Percentiles rank a stretch among this genome's conserved stretches.
Conservation (phyloP, 92 coral and sea anemone genomes). For the Zoanthus sociatus region DNA sequence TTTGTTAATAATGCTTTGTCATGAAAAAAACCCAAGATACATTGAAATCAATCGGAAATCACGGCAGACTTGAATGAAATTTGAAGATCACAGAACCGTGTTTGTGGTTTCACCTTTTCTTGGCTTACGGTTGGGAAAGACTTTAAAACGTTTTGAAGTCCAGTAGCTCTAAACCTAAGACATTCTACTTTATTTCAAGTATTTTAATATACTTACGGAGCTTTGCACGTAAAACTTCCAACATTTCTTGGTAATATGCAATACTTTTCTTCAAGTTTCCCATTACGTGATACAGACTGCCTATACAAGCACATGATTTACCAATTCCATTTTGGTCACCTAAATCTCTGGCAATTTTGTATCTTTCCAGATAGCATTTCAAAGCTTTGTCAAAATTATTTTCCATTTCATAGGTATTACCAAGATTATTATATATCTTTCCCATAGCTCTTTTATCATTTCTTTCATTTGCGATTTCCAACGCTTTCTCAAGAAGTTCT, state of each 20-base stretch:
- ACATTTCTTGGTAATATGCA: conserved; percentile 83
- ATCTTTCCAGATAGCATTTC: conserved; percentile 78
- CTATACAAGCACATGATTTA: conserved; percentile 86
- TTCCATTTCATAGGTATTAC: conserved; percentile 75
- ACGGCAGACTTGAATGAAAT: too few relatives aligned
- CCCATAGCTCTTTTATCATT: conserved; percentile 72
- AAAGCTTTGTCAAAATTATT: conserved; percentile 74
- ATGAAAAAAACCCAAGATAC: too few relatives aligned
- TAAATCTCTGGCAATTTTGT: conserved; percentile 73
- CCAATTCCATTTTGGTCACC: conserved; percentile 82
- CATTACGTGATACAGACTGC: conserved; percentile 74
- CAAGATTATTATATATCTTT: conserved; percentile 83
- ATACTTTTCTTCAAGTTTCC: conserved; percentile 80
- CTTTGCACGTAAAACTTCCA: conserved; percentile 83
- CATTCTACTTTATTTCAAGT: not conserved
- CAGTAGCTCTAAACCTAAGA: not conserved
- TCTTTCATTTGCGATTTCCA: conserved; percentile 71
- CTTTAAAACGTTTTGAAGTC: not conserved
- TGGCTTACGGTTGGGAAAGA: too few relatives aligned
- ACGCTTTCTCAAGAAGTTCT: conserved; percentile 68
- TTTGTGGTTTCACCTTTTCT: too few relatives aligned
- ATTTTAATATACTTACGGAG: conserved; percentile 79
- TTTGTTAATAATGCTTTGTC: too few relatives aligned
- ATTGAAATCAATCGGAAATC: too few relatives aligned
- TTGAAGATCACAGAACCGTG: too few relatives aligned